Percentiles rank a stretch among this genome's conserved stretches.
phyloP scores from a whole-genome alignment of 2,797 vertebrate genomes.

The Protonibea diacanthus region DNA sequence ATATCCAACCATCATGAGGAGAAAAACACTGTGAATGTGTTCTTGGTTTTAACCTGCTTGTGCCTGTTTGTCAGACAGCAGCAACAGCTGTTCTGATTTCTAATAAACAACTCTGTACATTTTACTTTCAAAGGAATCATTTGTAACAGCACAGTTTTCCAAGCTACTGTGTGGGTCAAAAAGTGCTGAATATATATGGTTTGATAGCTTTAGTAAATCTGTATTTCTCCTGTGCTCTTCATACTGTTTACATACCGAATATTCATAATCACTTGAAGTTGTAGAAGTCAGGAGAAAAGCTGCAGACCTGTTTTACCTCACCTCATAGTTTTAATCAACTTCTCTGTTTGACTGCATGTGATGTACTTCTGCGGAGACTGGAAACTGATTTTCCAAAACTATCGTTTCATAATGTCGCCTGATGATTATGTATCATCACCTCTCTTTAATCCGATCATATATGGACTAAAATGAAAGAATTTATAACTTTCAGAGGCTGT shows the following conservation, averaged over 20 bases:
- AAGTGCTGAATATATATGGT: background rate
- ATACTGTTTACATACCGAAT: conserved; percentile 21
- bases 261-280: background rate
- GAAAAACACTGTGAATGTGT: conserved; percentile 14
- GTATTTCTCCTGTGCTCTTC: background rate
- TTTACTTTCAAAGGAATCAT: background rate
- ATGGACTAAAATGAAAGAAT: background rate
- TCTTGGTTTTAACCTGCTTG: conserved; percentile 18
- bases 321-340: conserved; percentile 31
- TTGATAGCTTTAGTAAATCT: background rate
- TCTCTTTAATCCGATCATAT: background rate
- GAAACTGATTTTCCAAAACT: background rate
- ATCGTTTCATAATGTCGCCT: background rate
- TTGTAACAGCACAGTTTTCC: conserved; percentile 1
- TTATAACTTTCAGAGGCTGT: background rate
- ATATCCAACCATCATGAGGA: conserved; percentile 36
- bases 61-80: conserved; percentile 1
- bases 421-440: background rate
- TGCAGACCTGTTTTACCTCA: conserved; percentile 14
- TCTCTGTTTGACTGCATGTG: background rate
- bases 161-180: conserved; percentile 2
- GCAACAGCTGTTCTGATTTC: rapidly evolving
- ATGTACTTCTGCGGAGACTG: background rate
- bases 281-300: conserved; percentile 7
- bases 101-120: background rate